phyloP scores from a whole-genome alignment of 2,113 vertebrate genomes.

The Piaya cayana region DNA sequence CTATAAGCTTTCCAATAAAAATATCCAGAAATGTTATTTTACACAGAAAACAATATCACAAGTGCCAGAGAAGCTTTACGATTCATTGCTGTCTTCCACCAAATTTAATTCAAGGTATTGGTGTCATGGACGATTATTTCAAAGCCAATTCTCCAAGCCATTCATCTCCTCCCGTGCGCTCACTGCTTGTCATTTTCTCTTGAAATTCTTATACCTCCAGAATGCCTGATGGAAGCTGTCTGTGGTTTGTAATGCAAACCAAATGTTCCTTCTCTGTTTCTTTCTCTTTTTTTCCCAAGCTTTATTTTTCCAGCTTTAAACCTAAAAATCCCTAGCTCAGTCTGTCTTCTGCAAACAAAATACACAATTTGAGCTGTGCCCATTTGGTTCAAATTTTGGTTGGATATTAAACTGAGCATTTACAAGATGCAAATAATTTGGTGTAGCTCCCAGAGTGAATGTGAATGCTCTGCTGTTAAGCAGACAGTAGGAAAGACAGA shows the following conservation, averaged over 20 bases:
- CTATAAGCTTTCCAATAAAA: conserved; percentile 8
- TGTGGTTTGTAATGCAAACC: conserved; percentile 62
- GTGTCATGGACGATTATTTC: background rate
- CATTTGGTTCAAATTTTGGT: conserved; percentile 61
- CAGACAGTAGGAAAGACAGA: background rate
- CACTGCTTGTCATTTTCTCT: conserved; percentile 29
- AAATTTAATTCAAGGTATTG: conserved; percentile 17
- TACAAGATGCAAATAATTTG: conserved; percentile 27
- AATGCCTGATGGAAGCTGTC: conserved; percentile 49
- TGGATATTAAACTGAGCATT: background rate
- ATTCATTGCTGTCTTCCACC: background rate
- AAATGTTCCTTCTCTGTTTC: conserved; percentile 40
- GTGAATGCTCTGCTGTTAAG: background rate
- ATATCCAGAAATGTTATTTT: conserved; percentile 4
- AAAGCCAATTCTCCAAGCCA: background rate
- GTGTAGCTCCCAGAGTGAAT: background rate
- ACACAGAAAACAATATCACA: background rate
- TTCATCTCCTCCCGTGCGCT: background rate
- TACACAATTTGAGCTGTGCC: background rate
- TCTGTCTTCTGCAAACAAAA: conserved; percentile 45
- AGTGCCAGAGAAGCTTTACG: background rate
- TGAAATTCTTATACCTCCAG: conserved; percentile 31
- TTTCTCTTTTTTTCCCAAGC: background rate
- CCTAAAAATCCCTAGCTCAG: conserved; percentile 19
- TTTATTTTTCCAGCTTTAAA: conserved; percentile 55